phyloP scores from a whole-genome alignment of 2,888 invertebrate species.

The Drosophila diplacantha region DNA sequence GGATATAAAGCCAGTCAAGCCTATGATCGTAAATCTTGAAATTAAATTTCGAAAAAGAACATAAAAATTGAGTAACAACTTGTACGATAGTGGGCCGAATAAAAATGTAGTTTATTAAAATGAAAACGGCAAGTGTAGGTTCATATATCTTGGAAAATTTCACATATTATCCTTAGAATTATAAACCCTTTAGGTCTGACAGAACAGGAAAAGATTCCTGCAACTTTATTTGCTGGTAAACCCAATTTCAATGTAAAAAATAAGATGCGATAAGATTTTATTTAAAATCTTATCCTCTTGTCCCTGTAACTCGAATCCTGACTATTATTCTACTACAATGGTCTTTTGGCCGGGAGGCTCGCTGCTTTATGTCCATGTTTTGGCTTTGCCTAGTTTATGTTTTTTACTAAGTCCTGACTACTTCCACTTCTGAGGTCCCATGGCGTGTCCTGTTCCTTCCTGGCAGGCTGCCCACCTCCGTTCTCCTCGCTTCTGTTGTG shows the following conservation, averaged over 20 bases:
- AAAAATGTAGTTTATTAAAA: neutral
- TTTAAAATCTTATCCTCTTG: neutral
- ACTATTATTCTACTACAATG: neutral
- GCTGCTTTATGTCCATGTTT: slow-evolving; percentile 36
- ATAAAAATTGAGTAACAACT: slow-evolving; percentile 1
- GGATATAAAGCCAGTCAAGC: slow-evolving; percentile 15
- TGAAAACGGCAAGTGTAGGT: neutral
- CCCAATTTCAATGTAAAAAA: too few relatives aligned
- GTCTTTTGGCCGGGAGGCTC: neutral
- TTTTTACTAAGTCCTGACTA: slow-evolving; percentile 10
- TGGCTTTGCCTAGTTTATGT: slow-evolving; percentile 19
- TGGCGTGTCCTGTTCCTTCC: slow-evolving; percentile 40
- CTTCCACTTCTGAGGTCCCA: slow-evolving; percentile 21
- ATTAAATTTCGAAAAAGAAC: slow-evolving; percentile 18
- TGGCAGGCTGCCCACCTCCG: slow-evolving; percentile 12
- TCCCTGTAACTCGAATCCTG: neutral
- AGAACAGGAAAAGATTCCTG: neutral
- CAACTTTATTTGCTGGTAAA: too few relatives aligned
- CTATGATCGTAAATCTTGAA: slow-evolving; percentile 19
- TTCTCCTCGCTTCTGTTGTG: slow-evolving; percentile 12
- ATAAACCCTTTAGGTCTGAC: neutral
- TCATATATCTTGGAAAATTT: too few relatives aligned
- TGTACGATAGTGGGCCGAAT: neutral
- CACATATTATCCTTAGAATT: too few relatives aligned
- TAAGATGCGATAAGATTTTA: neutral